Base-by-base conservation (phyloP, 2,113 vertebrate species). In the Sapajus apella region DNA sequence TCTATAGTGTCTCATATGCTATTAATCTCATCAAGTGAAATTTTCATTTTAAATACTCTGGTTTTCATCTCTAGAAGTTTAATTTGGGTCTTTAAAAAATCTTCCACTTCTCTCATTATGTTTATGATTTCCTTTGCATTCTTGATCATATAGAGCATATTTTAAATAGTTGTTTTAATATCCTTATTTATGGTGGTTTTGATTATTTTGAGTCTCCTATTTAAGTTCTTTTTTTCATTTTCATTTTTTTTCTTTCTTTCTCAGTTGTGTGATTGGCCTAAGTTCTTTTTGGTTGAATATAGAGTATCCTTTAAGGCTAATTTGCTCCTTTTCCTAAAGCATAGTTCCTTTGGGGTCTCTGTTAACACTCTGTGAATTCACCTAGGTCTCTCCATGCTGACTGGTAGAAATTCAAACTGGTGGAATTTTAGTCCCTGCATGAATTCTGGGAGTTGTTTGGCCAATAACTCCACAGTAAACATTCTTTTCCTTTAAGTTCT, bases 401-500 rank as follows among this genome's bases (percentile, higher is more conserved):
- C 27, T 87, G 56, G 35, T 91, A 43, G 73, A n/a, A 86, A 72
- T 43, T 79, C 52, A 47, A 13, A 47, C 72, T 30, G 61, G 61
- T 64, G 5, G 61, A 79, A 47, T 91, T 40, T 86, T 95, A 79
- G 81, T 61, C 75, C 32, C 30, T 68, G 37, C 87, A 47, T 79
- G 50, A 72, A 13, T 40, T 72, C 73, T 91, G 81, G 40, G 16
- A 56, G 35, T 47, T 86, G n/a, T 84, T 94, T 58, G 10, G 50
- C 61, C 83, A 83, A 16, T 55, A 90, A 37, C 37, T 68, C 58
- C 80, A 37, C 40, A 79, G 25, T 79, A 72, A 72, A 56, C 9
- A 58, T 91, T 86, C 58, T 90, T 90, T 91, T 91, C 50, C 32
- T 79, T 95, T 40, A 91, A 79, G 81, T 91, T 70, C 58, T 90